Evolutionary conservation across 2,888 invertebrate genomes (phyloP).

Genomic region (Actias luna): DNA sequence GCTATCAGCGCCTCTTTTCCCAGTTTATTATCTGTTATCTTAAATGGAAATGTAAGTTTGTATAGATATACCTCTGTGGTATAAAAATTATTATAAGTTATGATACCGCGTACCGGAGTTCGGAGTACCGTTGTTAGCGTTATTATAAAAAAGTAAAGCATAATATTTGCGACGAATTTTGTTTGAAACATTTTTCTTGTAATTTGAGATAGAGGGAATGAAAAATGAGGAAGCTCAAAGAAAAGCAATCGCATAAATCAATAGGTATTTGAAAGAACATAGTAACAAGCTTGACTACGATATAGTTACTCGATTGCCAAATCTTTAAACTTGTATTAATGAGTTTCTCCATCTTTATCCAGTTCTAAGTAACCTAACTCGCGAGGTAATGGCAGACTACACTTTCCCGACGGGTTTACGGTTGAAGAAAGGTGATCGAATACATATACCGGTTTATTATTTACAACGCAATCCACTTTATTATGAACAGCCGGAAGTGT

Average conservation of each 20-base stretch:
- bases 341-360: conserved; percentile 58
- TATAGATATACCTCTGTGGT: too few relatives aligned
- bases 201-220: too few relatives aligned
- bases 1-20: too few relatives aligned
- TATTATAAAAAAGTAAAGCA: too few relatives aligned
- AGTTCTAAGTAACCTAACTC: conserved; percentile 41
- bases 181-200: too few relatives aligned
- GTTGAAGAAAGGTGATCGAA: conserved; percentile 41
- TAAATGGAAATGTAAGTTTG: too few relatives aligned
- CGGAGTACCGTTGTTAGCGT: too few relatives aligned
- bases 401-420: conserved; percentile 41
- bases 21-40: too few relatives aligned
- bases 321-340: conserved; percentile 47
- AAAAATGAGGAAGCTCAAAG: conserved; percentile 41
- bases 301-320: conserved; percentile 49
- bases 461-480: conserved; percentile 42
- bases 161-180: too few relatives aligned
- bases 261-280: conserved; percentile 40
- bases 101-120: too few relatives aligned
- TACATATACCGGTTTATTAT: conserved; percentile 49
- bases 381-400: conserved; percentile 52
- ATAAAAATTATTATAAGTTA: too few relatives aligned
- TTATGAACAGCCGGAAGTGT: conserved; percentile 47
- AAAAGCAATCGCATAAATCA: conserved; percentile 44
- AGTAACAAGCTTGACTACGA: conserved; percentile 41